Conservation (phyloP, 2,113 vertebrate genomes). For the Athene cunicularia region DNA sequence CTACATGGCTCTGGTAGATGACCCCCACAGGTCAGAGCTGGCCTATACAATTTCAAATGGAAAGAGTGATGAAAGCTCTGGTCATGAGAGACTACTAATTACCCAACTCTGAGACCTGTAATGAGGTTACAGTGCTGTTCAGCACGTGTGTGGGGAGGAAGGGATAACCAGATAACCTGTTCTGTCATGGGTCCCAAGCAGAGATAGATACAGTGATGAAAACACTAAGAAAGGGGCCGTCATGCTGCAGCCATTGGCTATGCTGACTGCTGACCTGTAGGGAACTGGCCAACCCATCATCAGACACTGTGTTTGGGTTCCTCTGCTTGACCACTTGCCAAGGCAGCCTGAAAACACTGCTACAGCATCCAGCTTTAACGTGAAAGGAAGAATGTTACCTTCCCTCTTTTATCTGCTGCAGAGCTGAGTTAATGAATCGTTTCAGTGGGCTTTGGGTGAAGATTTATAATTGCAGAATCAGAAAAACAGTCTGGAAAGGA, state of each 20-base stretch:
- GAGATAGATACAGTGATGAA: not conserved
- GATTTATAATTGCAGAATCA: not conserved
- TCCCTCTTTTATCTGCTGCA: not conserved
- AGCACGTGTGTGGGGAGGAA: not conserved
- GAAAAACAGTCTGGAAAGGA: not conserved
- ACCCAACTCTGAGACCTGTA: not conserved
- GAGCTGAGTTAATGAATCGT: not conserved
- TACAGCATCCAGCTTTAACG: not conserved
- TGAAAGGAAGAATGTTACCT: not conserved
- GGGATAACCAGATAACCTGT: not conserved
- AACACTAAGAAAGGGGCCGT: not conserved
- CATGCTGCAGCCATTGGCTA: not conserved
- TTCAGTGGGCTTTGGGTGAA: not conserved
- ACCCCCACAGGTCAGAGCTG: not conserved
- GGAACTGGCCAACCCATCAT: not conserved
- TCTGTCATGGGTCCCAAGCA: not conserved
- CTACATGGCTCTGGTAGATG: not conserved
- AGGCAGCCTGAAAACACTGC: not conserved
- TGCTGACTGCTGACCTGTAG: not conserved
- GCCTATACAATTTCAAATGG: not conserved
- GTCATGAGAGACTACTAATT: not conserved
- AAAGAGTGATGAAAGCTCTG: not conserved
- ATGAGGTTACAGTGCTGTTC: not conserved
- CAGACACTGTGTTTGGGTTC: not conserved
- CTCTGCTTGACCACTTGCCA: not conserved